Evolutionary conservation across 2,888 invertebrate genomes (phyloP).

Genomic region (Esperia sulphurella): DNA sequence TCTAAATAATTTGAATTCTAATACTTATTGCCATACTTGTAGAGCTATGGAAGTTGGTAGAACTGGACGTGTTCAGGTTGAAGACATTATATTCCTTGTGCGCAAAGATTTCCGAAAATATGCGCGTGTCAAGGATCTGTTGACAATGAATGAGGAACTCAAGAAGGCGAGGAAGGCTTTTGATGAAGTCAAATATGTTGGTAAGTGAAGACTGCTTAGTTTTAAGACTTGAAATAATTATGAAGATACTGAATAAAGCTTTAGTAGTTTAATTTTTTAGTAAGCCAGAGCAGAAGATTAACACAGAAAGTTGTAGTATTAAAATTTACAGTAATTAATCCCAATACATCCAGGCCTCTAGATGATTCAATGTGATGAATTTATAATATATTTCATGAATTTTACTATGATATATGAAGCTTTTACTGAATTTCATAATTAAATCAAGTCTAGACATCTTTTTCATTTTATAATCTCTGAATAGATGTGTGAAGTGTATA

Average conservation of each 20-base stretch:
- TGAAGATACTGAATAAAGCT: too few relatives aligned
- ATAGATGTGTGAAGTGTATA: constrained; percentile 9
- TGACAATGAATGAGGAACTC: constrained; percentile 99
- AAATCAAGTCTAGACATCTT: neutral
- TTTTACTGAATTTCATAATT: neutral
- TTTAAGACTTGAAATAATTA: too few relatives aligned
- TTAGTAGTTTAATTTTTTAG: too few relatives aligned
- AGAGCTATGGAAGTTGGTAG: constrained; percentile 98
- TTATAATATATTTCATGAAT: too few relatives aligned
- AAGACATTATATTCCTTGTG: constrained; percentile 97
- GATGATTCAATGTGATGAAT: too few relatives aligned
- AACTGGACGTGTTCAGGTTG: constrained; percentile 97
- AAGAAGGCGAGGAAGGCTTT: constrained; percentile 99
- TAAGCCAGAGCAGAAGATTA: too few relatives aligned
- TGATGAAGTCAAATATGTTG: constrained; percentile 98
- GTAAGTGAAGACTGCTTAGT: constrained; percentile 65
- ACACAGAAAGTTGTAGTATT: too few relatives aligned
- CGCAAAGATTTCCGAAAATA: constrained; percentile 98
- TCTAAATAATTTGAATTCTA: neutral
- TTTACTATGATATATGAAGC: too few relatives aligned
- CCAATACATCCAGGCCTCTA: too few relatives aligned
- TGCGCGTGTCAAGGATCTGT: constrained; percentile 96
- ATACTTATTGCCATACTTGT: constrained; percentile 17
- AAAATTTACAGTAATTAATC: too few relatives aligned
- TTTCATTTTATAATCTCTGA: constrained; percentile 5